phyloP scores from a whole-genome alignment of 2,797 vertebrate genomes.

The Siniperca obscura region DNA sequence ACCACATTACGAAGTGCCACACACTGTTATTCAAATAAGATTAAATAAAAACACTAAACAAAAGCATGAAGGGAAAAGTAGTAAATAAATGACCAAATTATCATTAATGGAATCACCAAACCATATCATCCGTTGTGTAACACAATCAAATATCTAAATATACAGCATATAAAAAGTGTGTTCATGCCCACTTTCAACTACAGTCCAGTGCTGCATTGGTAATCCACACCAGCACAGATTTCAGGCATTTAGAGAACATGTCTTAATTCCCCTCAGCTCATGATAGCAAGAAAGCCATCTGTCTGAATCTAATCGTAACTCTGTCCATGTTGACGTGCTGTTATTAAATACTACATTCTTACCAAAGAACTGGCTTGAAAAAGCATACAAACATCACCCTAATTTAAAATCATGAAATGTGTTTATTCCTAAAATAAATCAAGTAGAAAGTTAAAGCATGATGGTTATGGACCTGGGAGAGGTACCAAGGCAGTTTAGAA shows the following conservation, averaged over 20 bases:
- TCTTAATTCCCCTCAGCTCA: constrained; percentile 19
- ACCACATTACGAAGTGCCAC: not conserved
- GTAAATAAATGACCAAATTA: not conserved
- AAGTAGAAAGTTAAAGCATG: not conserved
- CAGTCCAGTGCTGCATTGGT: not conserved
- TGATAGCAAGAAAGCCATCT: not conserved
- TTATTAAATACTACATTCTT: not conserved
- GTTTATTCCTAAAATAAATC: not conserved
- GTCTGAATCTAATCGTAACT: constrained; percentile 10
- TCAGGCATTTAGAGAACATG: constrained; percentile 8
- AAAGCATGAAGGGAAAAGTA: not conserved
- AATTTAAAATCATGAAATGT: not conserved
- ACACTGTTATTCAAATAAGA: not conserved
- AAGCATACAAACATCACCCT: not conserved
- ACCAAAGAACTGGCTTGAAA: not conserved
- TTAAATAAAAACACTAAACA: not conserved
- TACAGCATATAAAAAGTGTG: not conserved
- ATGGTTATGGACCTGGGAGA: not conserved
- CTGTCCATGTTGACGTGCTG: not conserved
- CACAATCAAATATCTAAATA: constrained; percentile 8
- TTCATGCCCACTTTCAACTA: not conserved
- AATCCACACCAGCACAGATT: not conserved
- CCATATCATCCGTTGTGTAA: not conserved
- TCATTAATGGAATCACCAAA: not conserved
- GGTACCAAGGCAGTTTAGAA: not conserved